These are phyloP conservation scores for Zaprionus africanus DNA, from an alignment of 1,140 invertebrate species.

Conservation along the genomic window DNA sequence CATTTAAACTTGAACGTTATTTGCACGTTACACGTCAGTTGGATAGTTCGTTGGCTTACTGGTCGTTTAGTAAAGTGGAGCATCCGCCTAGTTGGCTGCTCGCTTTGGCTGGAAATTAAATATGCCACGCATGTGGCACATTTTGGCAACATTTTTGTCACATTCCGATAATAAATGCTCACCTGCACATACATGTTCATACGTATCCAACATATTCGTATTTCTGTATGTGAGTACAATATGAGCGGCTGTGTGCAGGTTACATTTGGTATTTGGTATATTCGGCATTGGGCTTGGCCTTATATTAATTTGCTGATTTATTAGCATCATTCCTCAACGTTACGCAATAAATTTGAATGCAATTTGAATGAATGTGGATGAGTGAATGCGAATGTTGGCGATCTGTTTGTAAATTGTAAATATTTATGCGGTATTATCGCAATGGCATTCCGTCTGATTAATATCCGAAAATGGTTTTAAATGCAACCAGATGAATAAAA, in stretches of 20 bases:
- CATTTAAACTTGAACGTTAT: slow-evolving; percentile 75
- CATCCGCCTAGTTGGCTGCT: not conserved
- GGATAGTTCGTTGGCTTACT: not conserved
- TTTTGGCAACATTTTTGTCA: slow-evolving; percentile 18
- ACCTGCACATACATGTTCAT: not conserved
- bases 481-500: slow-evolving; percentile 36
- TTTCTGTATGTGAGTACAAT: slow-evolving; percentile 1
- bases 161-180: slow-evolving; percentile 23
- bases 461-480: slow-evolving; percentile 35
- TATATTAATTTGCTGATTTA: slow-evolving; percentile 81
- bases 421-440: slow-evolving; percentile 45
- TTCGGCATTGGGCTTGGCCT: slow-evolving; percentile 11
- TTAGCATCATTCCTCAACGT: slow-evolving; percentile 53
- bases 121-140: slow-evolving; percentile 9
- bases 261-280: slow-evolving; percentile 15
- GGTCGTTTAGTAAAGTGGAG: not conserved
- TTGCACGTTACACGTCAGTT: slow-evolving; percentile 53
- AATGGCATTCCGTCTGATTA: slow-evolving; percentile 19
- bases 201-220: not conserved
- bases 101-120: slow-evolving; percentile 20
- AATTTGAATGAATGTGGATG: slow-evolving; percentile 73
- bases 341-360: slow-evolving; percentile 73
- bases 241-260: not conserved
- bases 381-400: slow-evolving; percentile 16
- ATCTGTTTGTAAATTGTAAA: slow-evolving; percentile 39